These are phyloP conservation scores for Reticulitermes speratus DNA, from an alignment of 1,140 invertebrate species.

Conservation along the genomic window DNA sequence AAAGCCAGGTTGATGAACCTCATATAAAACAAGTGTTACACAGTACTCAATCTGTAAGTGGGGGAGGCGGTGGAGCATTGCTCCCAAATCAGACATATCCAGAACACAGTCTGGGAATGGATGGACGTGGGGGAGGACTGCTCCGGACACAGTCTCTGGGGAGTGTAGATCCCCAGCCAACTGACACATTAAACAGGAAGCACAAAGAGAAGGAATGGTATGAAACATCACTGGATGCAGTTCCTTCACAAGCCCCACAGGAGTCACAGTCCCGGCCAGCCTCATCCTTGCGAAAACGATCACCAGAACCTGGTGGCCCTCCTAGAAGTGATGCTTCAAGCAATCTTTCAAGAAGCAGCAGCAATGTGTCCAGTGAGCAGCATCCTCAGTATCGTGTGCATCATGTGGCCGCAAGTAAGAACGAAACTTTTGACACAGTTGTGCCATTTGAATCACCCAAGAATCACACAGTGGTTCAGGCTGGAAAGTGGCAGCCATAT, in stretches of 20 bases:
- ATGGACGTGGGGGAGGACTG: slow-evolving; percentile 45
- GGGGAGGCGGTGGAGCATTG: slow-evolving; percentile 35
- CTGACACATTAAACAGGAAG: slow-evolving; percentile 37
- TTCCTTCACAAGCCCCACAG: slow-evolving; percentile 42
- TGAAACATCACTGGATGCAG: slow-evolving; percentile 68
- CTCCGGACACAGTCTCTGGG: slow-evolving; percentile 61
- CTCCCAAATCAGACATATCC: slow-evolving; percentile 51
- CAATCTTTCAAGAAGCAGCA: slow-evolving; percentile 31
- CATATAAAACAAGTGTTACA: neutral
- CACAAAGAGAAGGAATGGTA: slow-evolving; percentile 68
- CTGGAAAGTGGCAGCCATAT: slow-evolving; percentile 87
- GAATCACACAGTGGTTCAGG: slow-evolving; percentile 79
- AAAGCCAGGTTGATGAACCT: neutral
- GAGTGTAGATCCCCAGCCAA: slow-evolving; percentile 47
- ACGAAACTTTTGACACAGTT: slow-evolving; percentile 40
- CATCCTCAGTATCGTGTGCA: slow-evolving; percentile 10
- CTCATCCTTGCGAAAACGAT: slow-evolving; percentile 38
- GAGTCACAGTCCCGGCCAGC: slow-evolving; percentile 44
- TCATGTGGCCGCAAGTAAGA: slow-evolving; percentile 1
- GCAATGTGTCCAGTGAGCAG: slow-evolving; percentile 26
- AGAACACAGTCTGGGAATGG: slow-evolving; percentile 48
- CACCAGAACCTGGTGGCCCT: slow-evolving; percentile 10
- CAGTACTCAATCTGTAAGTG: neutral
- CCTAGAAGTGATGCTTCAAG: slow-evolving; percentile 20
- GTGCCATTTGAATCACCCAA: slow-evolving; percentile 71